Percentiles rank a stretch among this genome's conserved stretches.
Evolutionary conservation across 2,888 invertebrate species (phyloP).

Genomic region (Ernsta delagoae): DNA sequence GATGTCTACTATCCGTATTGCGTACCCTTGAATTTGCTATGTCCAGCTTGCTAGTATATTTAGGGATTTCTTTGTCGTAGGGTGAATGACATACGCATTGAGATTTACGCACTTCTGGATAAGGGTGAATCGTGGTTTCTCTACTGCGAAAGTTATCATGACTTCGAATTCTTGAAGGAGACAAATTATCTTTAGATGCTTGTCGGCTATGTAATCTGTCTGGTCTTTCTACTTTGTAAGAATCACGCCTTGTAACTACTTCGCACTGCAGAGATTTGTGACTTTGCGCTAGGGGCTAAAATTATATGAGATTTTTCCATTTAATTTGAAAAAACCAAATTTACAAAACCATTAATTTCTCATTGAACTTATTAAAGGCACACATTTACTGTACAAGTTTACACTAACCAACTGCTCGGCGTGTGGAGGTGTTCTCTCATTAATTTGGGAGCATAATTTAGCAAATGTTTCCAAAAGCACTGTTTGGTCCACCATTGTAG

Average conservation of each 20-base stretch:
- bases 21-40: conserved; percentile 51
- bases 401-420: conserved; percentile 53
- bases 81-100: conserved; percentile 53
- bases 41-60: conserved; percentile 61
- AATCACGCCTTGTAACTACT: conserved; percentile 51
- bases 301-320: conserved; percentile 32
- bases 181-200: conserved; percentile 53
- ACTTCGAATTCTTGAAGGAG: conserved; percentile 59
- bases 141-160: conserved; percentile 56
- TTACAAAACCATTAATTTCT: too few relatives aligned
- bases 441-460: conserved; percentile 68
- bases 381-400: too few relatives aligned
- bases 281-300: conserved; percentile 66
- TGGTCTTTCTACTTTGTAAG: conserved; percentile 55
- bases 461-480: conserved; percentile 71
- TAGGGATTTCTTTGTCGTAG: conserved; percentile 53
- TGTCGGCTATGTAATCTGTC: conserved; percentile 52
- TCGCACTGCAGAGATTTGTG: conserved; percentile 78
- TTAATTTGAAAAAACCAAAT: background rate
- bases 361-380: too few relatives aligned
- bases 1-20: conserved; percentile 50
- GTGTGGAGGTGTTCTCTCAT: conserved; percentile 50
- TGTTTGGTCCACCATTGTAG: conserved; percentile 56
- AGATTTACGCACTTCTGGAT: conserved; percentile 44
- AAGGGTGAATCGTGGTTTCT: conserved; percentile 45